These are phyloP conservation scores for Aspidapion aeneum DNA, from an alignment of 2,888 invertebrate species.

Conservation along the genomic window DNA sequence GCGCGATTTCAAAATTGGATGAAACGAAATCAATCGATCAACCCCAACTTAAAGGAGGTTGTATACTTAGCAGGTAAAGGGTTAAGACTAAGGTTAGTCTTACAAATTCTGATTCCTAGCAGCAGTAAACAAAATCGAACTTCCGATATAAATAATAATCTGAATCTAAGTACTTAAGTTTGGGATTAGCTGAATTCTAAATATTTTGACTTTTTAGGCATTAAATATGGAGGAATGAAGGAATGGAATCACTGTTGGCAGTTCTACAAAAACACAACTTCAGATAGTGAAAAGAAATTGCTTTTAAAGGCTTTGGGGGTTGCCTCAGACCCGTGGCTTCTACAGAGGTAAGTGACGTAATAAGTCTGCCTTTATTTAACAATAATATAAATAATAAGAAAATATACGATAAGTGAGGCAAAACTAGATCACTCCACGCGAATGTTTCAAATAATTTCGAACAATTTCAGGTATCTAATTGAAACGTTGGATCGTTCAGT, in stretches of 20 bases:
- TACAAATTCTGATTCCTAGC: too few relatives aligned
- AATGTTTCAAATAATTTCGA: too few relatives aligned
- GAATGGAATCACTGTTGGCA: constrained; percentile 81
- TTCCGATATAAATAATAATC: too few relatives aligned
- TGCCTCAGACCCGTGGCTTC: constrained; percentile 73
- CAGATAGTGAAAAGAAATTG: constrained; percentile 68
- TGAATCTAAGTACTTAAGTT: too few relatives aligned
- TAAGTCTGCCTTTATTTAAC: too few relatives aligned
- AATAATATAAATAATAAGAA: too few relatives aligned
- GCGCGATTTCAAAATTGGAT: constrained; percentile 70
- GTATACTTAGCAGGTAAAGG: constrained; percentile 59
- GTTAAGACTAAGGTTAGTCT: too few relatives aligned
- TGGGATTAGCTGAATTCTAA: too few relatives aligned
- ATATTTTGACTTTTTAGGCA: too few relatives aligned
- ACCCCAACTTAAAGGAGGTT: constrained; percentile 71
- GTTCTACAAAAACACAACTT: constrained; percentile 61
- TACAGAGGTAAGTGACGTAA: constrained; percentile 61
- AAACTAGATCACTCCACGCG: too few relatives aligned
- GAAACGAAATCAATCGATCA: constrained; percentile 59
- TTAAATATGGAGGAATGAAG: constrained; percentile 63
- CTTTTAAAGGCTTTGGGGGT: constrained; percentile 69
- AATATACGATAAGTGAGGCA: too few relatives aligned
- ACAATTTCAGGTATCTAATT: constrained; percentile 68
- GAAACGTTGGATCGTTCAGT: constrained; percentile 67
- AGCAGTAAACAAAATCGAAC: too few relatives aligned